Conservation (phyloP, 2,797 vertebrate species). For the Pseudochirops corinnae region DNA sequence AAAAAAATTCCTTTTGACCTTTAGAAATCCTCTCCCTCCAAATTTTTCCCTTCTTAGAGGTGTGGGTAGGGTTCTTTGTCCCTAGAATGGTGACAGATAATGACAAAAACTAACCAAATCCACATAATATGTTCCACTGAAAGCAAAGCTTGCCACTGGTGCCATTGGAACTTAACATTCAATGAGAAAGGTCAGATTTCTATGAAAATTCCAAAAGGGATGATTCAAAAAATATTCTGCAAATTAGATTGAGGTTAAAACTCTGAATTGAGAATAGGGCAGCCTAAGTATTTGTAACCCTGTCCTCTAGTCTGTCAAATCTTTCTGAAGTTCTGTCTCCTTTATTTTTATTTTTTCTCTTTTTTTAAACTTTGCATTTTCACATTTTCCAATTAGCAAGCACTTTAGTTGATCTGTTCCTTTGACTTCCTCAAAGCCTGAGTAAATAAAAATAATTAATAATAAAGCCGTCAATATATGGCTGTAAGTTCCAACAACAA, state of each 20-base stretch:
- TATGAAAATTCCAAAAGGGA: background rate
- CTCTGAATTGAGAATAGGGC: background rate
- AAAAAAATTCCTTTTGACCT: background rate
- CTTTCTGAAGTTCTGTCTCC: background rate
- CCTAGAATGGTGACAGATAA: conserved; percentile 15
- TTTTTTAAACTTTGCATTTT: no score
- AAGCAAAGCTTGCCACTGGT: background rate
- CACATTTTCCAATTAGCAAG: no score
- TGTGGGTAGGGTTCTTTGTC: background rate
- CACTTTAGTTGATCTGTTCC: no score
- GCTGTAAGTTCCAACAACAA: no score
- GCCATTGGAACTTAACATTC: background rate
- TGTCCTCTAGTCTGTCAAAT: background rate
- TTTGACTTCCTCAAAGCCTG: no score
- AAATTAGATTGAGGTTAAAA: background rate
- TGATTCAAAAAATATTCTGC: fast-evolving
- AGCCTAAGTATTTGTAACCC: background rate
- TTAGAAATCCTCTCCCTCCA: background rate
- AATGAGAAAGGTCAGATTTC: background rate
- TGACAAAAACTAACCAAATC: background rate
- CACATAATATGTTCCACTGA: background rate
- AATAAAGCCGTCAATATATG: no score
- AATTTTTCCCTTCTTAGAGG: background rate
- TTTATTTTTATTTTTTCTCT: background rate
- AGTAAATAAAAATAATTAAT: no score